phyloP scores from a whole-genome alignment of 1,140 invertebrate genomes.

The Gryllus bimaculatus region DNA sequence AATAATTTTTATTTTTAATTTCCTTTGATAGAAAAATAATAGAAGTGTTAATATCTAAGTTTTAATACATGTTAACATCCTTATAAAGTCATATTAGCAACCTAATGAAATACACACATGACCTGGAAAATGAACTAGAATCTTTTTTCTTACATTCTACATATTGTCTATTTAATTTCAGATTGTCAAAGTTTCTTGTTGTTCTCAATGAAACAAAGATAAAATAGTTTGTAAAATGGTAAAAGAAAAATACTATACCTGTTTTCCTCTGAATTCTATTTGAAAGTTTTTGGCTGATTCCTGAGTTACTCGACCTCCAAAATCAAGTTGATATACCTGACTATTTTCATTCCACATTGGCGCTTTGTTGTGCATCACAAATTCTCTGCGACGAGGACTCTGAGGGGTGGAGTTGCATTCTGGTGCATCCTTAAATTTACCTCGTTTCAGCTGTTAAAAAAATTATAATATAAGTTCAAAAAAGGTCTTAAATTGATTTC shows the following conservation, averaged over 20 bases:
- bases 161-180: too few relatives aligned
- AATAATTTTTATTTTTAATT: constrained; percentile 8
- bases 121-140: too few relatives aligned
- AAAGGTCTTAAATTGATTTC: too few relatives aligned
- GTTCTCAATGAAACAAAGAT: background rate
- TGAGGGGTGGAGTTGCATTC: constrained; percentile 32
- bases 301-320: constrained; percentile 97
- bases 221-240: background rate
- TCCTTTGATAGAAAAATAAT: background rate
- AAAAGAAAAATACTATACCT: constrained; percentile 48
- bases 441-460: constrained; percentile 47
- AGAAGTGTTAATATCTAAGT: too few relatives aligned
- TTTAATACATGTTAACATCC: too few relatives aligned
- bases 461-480: background rate
- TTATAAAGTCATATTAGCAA: too few relatives aligned
- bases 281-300: constrained; percentile 99
- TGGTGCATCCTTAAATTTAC: constrained; percentile 31
- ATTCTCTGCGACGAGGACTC: constrained; percentile 55
- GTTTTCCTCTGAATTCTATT: constrained; percentile 93
- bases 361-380: constrained; percentile 97
- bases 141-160: too few relatives aligned
- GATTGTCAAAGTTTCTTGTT: too few relatives aligned
- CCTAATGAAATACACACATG: too few relatives aligned
- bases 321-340: constrained; percentile 98
- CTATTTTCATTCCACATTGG: constrained; percentile 99